Conservation (phyloP, 2,888 invertebrate genomes). For the Erebia palarica region DNA sequence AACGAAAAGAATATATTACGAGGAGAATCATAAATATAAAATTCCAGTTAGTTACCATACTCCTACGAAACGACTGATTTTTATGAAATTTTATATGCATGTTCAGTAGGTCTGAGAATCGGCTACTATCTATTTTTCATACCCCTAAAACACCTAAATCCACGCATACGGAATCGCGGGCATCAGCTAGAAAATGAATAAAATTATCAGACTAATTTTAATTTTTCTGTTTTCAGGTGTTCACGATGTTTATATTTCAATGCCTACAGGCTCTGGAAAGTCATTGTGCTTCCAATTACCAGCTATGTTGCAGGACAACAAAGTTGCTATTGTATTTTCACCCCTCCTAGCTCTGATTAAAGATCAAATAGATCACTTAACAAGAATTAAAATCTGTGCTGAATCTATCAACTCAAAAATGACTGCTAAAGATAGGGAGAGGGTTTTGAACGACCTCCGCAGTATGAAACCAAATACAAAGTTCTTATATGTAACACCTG, state of each 20-base stretch:
- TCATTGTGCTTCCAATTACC: constrained; percentile 98
- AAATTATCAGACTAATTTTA: background rate
- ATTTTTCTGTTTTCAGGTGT: constrained; percentile 81
- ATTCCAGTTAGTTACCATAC: too few species aligned
- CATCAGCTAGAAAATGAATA: too few species aligned
- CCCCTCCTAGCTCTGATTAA: constrained; percentile 98
- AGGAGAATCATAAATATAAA: background rate
- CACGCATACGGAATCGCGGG: too few species aligned
- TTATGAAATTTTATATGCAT: too few species aligned
- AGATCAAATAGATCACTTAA: constrained; percentile 96
- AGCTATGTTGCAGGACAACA: constrained; percentile 89
- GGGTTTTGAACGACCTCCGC: constrained; percentile 89
- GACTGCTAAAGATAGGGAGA: constrained; percentile 87
- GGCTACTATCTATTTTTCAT: too few species aligned
- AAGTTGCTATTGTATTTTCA: constrained; percentile 96
- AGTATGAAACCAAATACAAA: constrained; percentile 88
- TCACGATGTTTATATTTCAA: constrained; percentile 96
- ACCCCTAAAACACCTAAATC: too few species aligned
- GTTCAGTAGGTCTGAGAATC: too few species aligned
- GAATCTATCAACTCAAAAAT: constrained; percentile 97
- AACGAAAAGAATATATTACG: background rate
- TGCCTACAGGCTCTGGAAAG: constrained; percentile 99
- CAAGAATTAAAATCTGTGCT: constrained; percentile 89
- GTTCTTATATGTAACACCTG: constrained; percentile 97
- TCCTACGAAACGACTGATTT: too few species aligned